Conservation (phyloP, 2,888 invertebrate species). For the Epistrophe eligans region DNA sequence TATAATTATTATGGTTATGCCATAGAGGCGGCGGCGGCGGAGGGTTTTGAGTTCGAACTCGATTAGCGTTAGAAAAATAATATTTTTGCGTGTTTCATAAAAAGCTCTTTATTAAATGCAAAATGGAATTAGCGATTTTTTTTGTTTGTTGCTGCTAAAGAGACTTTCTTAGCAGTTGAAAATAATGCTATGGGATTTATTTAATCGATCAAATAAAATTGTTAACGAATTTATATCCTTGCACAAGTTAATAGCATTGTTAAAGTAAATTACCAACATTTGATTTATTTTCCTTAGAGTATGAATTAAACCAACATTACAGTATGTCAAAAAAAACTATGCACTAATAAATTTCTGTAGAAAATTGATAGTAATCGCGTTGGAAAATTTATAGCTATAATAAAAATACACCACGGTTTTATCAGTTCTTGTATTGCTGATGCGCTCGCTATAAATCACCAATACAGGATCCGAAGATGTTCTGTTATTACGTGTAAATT, state of each 20-base stretch:
- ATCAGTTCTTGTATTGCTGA: no score
- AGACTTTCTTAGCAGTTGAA: background rate
- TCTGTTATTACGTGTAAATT: no score
- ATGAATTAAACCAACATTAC: background rate
- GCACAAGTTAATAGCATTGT: background rate
- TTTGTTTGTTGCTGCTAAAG: background rate
- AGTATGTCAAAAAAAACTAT: background rate
- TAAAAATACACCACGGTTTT: no score
- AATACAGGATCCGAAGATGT: no score
- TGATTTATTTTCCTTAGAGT: background rate
- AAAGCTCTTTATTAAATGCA: background rate
- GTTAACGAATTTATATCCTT: background rate
- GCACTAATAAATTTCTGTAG: no score
- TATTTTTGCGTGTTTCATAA: conserved; percentile 5
- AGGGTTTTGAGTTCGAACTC: background rate
- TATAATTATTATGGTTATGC: conserved; percentile 1
- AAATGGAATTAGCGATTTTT: conserved; percentile 1
- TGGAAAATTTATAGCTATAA: no score
- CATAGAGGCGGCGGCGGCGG: no score
- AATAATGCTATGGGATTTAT: conserved; percentile 8
- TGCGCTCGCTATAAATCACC: no score
- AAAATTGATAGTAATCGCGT: no score
- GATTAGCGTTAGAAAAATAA: conserved; percentile 5
- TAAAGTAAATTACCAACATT: background rate
- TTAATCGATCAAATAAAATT: conserved; percentile 23